These are phyloP conservation scores for Mesorhabditis sp. DNA, from an alignment of 2,888 invertebrate genomes.

Conservation along the genomic window DNA sequence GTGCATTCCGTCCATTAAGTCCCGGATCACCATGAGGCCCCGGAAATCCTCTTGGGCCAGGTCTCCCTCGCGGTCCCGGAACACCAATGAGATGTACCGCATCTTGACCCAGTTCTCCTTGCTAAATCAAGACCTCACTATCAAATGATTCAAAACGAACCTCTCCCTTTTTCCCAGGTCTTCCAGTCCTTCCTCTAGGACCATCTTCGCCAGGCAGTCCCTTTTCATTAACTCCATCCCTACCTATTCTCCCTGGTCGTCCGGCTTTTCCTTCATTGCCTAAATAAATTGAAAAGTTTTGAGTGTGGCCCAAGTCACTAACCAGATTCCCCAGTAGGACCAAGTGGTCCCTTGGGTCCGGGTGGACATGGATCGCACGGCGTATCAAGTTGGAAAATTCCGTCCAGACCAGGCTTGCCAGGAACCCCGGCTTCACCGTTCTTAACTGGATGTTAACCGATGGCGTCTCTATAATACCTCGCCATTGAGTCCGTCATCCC, in stretches of 20 bases:
- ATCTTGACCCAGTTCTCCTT: slow-evolving; percentile 36
- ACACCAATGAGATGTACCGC: slow-evolving; percentile 28
- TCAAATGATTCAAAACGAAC: not conserved
- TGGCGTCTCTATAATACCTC: not conserved
- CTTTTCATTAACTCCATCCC: slow-evolving; percentile 29
- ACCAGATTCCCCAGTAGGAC: slow-evolving; percentile 24
- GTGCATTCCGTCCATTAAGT: slow-evolving; percentile 31
- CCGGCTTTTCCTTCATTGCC: slow-evolving; percentile 22
- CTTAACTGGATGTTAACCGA: not conserved
- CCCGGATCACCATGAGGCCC: slow-evolving; percentile 34
- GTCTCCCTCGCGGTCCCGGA: slow-evolving; percentile 25
- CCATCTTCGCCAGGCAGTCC: slow-evolving; percentile 28
- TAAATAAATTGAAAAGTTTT: not conserved
- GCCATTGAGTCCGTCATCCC: slow-evolving; percentile 28
- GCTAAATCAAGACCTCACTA: slow-evolving; percentile 11
- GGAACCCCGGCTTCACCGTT: slow-evolving; percentile 16
- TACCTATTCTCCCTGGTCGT: slow-evolving; percentile 25
- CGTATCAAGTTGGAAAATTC: slow-evolving; percentile 31
- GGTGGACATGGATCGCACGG: slow-evolving; percentile 34
- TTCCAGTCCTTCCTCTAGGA: slow-evolving; percentile 21
- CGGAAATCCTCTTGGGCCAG: slow-evolving; percentile 27
- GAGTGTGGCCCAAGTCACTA: not conserved
- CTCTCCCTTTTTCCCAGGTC: slow-evolving; percentile 15
- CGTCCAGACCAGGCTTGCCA: slow-evolving; percentile 32
- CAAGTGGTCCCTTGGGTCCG: slow-evolving; percentile 32